A percentile compares a stretch with the other conserved stretches of the same genome.
Evolutionary conservation across 2,797 vertebrate species (phyloP).

Genomic region (Intellagama lesueurii): DNA sequence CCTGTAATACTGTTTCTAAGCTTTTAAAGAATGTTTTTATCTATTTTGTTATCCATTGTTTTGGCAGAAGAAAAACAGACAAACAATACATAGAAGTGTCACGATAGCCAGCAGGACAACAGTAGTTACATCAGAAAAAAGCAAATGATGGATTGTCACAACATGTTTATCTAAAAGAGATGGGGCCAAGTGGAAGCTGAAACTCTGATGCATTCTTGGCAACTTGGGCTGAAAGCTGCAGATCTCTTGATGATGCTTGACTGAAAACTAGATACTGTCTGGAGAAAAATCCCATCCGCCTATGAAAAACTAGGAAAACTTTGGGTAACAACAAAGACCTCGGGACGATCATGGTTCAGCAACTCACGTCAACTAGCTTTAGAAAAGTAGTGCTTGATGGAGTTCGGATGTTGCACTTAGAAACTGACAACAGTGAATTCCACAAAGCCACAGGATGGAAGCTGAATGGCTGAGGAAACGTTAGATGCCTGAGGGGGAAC

Average conservation of each 20-base stretch:
- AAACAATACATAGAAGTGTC: not conserved
- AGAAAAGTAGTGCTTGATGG: not conserved
- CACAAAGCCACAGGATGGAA: constrained; percentile 19
- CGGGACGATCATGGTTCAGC: not conserved
- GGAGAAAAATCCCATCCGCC: not conserved
- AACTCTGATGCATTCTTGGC: not conserved
- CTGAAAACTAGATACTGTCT: not conserved
- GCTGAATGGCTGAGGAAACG: not conserved
- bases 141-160: not conserved
- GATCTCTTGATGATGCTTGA: not conserved
- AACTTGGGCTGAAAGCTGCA: too few relatives aligned
- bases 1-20: too few relatives aligned
- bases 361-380: constrained; percentile 2
- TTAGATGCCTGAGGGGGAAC: not conserved
- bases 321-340: not conserved
- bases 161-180: not conserved
- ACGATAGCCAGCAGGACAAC: not conserved
- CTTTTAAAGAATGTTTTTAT: too few relatives aligned
- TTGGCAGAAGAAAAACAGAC: too few relatives aligned
- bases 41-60: too few relatives aligned
- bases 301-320: not conserved
- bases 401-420: constrained; percentile 5
- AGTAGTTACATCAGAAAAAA: not conserved
- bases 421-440: constrained; percentile 5
- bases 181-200: not conserved